Percentiles rank a stretch among this genome's conserved stretches.
These are phyloP conservation scores for Ochlodes sylvanus DNA, from an alignment of 2,888 invertebrate species.

Conservation along the genomic window DNA sequence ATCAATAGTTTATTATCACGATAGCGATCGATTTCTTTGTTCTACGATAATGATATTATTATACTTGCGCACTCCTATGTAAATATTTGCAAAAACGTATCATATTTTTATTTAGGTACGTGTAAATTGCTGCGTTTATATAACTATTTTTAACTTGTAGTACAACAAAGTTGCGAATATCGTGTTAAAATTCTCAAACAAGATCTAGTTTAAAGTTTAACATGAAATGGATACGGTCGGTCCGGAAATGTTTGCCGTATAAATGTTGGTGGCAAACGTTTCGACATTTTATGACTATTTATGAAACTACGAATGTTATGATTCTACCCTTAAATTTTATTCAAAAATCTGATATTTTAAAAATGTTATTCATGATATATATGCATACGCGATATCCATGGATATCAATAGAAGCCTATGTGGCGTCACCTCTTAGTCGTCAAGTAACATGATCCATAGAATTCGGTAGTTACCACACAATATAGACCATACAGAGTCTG, in stretches of 20 bases:
- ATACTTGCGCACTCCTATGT: too few relatives aligned
- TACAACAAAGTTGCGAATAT: slow-evolving; percentile 6
- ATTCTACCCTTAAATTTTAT: slow-evolving; percentile 14
- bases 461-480: too few relatives aligned
- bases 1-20: too few relatives aligned
- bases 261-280: slow-evolving; percentile 26
- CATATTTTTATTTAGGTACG: background rate
- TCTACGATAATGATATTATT: too few relatives aligned
- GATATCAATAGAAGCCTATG: too few relatives aligned
- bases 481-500: too few relatives aligned
- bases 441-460: too few relatives aligned
- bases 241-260: slow-evolving; percentile 25
- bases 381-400: too few relatives aligned
- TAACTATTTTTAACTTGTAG: background rate
- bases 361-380: background rate
- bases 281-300: slow-evolving; percentile 33
- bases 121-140: background rate
- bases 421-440: too few relatives aligned
- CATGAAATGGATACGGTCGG: slow-evolving; percentile 23
- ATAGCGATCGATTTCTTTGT: too few relatives aligned
- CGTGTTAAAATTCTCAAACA: slow-evolving; percentile 16
- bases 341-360: background rate
- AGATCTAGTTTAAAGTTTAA: slow-evolving; percentile 27
- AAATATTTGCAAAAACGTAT: background rate
- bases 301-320: slow-evolving; percentile 24